Conservation (phyloP, 2,888 invertebrate genomes). For the Agonopterix heracliana region DNA sequence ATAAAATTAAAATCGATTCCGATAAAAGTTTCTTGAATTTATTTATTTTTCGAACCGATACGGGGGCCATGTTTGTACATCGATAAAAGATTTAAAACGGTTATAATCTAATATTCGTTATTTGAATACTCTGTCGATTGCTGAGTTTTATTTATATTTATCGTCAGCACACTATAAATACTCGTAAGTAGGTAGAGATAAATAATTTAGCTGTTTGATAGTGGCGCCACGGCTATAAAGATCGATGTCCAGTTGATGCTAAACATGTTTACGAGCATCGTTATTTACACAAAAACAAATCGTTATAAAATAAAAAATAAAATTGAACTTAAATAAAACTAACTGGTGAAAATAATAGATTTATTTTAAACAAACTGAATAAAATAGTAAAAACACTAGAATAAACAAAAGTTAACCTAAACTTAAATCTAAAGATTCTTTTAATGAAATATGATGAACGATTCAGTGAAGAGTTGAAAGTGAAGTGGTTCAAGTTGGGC, state of each 20-base stretch:
- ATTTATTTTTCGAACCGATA: slow-evolving; percentile 13
- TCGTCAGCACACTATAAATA: slow-evolving; percentile 16
- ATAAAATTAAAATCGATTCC: background rate
- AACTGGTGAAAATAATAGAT: no score
- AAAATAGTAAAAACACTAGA: no score
- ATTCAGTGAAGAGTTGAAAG: no score
- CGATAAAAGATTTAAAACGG: slow-evolving; percentile 19
- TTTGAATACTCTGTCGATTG: slow-evolving; percentile 3
- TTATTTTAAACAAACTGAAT: no score
- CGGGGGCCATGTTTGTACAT: slow-evolving; percentile 22
- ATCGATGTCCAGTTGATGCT: background rate
- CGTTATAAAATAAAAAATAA: no score
- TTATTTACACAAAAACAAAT: no score
- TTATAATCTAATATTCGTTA: slow-evolving; percentile 12
- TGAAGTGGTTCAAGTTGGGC: no score
- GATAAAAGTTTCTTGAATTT: slow-evolving; percentile 3
- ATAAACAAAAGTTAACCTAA: no score
- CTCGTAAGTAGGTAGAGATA: slow-evolving; percentile 24
- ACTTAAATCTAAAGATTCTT: no score
- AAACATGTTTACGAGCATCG: no score
- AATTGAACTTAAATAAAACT: no score
- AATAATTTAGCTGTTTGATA: slow-evolving; percentile 38
- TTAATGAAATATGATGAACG: no score
- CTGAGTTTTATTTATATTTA: slow-evolving; percentile 24
- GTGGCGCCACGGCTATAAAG: slow-evolving; percentile 27